Conservation (phyloP, 1,140 invertebrate species). For the Sycophila sp. region DNA sequence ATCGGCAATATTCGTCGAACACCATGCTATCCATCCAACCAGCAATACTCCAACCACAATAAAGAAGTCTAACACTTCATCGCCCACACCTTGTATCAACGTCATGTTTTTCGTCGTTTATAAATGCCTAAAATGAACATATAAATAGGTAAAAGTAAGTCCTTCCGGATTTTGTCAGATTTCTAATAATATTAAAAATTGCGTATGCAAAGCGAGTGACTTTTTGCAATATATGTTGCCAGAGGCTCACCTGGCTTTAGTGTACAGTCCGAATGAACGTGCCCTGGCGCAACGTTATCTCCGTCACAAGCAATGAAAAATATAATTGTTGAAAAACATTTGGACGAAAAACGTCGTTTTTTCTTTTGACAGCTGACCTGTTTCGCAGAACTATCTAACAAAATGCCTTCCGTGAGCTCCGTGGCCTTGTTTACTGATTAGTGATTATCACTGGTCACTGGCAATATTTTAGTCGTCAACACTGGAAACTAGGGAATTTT, state of each 20-base stretch:
- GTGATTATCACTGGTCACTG: constrained; percentile 30
- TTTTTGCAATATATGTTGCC: neutral
- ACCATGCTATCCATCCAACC: constrained; percentile 77
- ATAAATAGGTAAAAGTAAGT: too few species aligned
- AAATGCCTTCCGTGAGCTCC: constrained; percentile 39
- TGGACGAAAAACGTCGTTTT: constrained; percentile 31
- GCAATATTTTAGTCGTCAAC: constrained; percentile 22
- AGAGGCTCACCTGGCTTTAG: constrained; percentile 3
- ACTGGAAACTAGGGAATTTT: constrained; percentile 36
- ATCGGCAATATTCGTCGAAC: constrained; percentile 72
- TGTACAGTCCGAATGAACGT: constrained; percentile 21
- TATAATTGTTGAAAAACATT: constrained; percentile 35
- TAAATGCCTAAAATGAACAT: constrained; percentile 16
- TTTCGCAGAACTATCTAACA: constrained; percentile 34
- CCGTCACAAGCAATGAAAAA: constrained; percentile 23
- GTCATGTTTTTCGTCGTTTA: constrained; percentile 66
- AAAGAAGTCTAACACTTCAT: constrained; percentile 82
- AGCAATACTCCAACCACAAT: constrained; percentile 70
- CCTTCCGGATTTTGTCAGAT: too few species aligned
- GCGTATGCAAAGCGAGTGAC: neutral
- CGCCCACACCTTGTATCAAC: constrained; percentile 82
- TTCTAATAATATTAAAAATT: neutral
- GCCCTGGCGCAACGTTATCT: constrained; percentile 24
- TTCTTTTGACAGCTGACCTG: constrained; percentile 33
- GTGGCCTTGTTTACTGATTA: constrained; percentile 39